Evolutionary conservation across 2,888 invertebrate species (phyloP), one percentile per base, ranked within the genome.

Genomic region (Saturnia pavonia): DNA sequence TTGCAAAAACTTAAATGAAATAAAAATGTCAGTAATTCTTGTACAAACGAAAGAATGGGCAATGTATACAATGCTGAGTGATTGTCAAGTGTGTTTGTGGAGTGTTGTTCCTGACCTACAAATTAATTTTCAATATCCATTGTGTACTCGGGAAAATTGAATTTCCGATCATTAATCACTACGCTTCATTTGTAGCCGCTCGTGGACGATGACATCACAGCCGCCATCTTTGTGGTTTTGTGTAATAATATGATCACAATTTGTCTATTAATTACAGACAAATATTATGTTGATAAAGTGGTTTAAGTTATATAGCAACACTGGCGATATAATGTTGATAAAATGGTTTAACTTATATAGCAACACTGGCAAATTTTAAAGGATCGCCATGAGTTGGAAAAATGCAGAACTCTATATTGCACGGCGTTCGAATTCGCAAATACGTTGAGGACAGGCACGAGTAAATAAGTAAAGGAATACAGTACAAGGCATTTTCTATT

Each of bases 111-210:
- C 57, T 27, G 57, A 60, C 57, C 57, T 60, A 27, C 27, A 60
- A 60, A 60, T 60, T 60, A 60, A 60, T 60, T 60, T 60, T 60
- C 57, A 60, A 60, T 60, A 60, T 27, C 57, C 14, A 27, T 60
- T 60, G 57, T 60, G 57, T 60, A 60, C 57, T 60, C 57, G 57
- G 14, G 57, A 27, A 27, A 60, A 60, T 60, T 60, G 57, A 60
- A 60, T 60, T 60, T 14, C 27, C 25, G 57, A 27, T 27, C 57
- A 60, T 60, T 60, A 60, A 60, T 60, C 57, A 60, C 27, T 60
- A 25, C 57, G 57, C 27, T 60, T 27, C 57, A 60, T 60, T 60
- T 60, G 57, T 60, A 60, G 57, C 57, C 57, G 57, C 57, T 60
- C 57, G 14, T 27, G 12, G 57, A 16, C 12, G 27, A 4, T 27